phyloP scores from a whole-genome alignment of 2,888 invertebrate genomes.

The Agonopterix arenella region DNA sequence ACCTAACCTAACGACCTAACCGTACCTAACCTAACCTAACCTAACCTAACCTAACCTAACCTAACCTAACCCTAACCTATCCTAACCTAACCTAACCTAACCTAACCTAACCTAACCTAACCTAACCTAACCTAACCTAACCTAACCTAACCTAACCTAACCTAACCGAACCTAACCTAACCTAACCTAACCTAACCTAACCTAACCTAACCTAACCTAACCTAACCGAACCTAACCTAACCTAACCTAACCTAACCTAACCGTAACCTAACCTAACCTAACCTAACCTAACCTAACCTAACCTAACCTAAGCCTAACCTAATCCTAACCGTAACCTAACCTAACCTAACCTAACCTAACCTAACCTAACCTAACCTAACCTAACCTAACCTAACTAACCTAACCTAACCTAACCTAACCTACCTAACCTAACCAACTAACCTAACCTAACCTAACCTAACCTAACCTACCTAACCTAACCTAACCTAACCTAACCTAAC shows the following conservation, averaged over 20 bases:
- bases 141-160: constrained; percentile 17
- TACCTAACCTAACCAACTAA: neutral
- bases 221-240: constrained; percentile 13
- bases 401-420: constrained; percentile 1
- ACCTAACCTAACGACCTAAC: constrained; percentile 8
- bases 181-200: constrained; percentile 15
- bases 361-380: constrained; percentile 9
- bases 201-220: constrained; percentile 15
- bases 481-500: constrained; percentile 1
- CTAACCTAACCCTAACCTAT: constrained; percentile 12
- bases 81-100: constrained; percentile 12
- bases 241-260: constrained; percentile 13
- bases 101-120: constrained; percentile 14
- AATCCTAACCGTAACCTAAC: constrained; percentile 5
- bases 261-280: constrained; percentile 9
- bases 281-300: constrained; percentile 5
- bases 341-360: constrained; percentile 1
- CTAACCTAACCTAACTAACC: constrained; percentile 6
- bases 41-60: constrained; percentile 11
- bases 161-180: constrained; percentile 16
- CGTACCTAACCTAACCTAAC: constrained; percentile 9
- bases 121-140: constrained; percentile 17
- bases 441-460: neutral
- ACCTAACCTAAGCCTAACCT: constrained; percentile 8
- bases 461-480: neutral